Evolutionary conservation across 2,797 vertebrate species (phyloP), one percentile per base, ranked within the genome.

Genomic region (Chanos chanos): DNA sequence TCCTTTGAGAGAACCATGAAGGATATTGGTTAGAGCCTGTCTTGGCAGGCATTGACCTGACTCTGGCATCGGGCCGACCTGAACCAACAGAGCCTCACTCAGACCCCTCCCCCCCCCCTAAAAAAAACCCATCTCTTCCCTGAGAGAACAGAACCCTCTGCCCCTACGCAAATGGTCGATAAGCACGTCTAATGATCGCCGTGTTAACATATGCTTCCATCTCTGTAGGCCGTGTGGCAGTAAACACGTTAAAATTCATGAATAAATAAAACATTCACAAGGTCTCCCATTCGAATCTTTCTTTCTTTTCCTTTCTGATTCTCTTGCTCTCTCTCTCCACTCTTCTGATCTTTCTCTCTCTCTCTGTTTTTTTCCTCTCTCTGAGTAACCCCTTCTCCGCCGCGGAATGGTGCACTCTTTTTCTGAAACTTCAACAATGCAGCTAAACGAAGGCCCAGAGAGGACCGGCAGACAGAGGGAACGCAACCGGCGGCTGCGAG

Each of bases 371-470:
- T 71, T 31, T 30, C 75, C 40, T 43, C 28, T 31, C 30, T 31
- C 30, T 33, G 9, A 33, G 10, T 33, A 30, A 33, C 30, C 28
- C 27, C 28, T 27, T 28, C 4, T 5, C 10, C 5, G 12, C 5
- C 9, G 5, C 21, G 24, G 21, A 24, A n/a, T n/a, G n/a, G n/a
- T 74, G 64, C 72, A 45, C 67, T 41, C 37, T 62, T 52, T 49
- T 62, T 66, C 68, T 70, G 68, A 57, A 78, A 75, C 78, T 67
- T 77, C 73, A 62, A 60, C 69, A 79, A 73, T 65, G 66, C 57
- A 49, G 22, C 25, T 59, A 66, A 69, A 82, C 65, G 75, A 70
- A 76, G 65, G 61, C 41, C 49, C 31, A 3, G 53, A 64, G 28
- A 68, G 15, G 37, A 64, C 36, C 65, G 7, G 18, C 24, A 41